Percentiles rank a stretch among this genome's conserved stretches.
phyloP scores from a whole-genome alignment of 2,888 invertebrate species.

The Eurytoma adleriae region DNA sequence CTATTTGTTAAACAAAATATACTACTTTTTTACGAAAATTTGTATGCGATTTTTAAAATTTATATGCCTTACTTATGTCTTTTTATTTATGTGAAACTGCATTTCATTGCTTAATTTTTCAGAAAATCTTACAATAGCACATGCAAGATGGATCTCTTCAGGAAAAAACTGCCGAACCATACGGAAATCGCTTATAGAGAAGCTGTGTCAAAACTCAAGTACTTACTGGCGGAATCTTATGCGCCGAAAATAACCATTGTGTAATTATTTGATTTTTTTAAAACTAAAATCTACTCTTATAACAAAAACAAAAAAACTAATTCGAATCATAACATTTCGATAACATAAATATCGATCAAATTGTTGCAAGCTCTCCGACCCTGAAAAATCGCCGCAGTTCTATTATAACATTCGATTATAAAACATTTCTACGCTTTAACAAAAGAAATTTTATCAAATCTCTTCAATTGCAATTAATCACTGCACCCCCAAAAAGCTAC shows the following conservation, averaged over 20 bases:
- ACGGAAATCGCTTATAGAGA: constrained; percentile 91
- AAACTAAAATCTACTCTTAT: not conserved
- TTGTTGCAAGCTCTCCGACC: no score
- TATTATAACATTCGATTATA: no score
- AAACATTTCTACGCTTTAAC: no score
- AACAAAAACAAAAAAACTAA: not conserved
- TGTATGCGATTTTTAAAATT: no score
- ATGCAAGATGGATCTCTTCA: constrained; percentile 77
- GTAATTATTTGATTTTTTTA: constrained; percentile 26
- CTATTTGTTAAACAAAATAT: not conserved
- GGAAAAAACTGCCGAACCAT: constrained; percentile 84
- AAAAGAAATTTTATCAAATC: no score
- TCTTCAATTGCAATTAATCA: no score
- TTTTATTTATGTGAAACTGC: not conserved
- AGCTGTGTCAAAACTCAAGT: constrained; percentile 87
- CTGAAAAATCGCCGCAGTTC: no score
- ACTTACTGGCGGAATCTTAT: constrained; percentile 87
- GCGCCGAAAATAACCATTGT: constrained; percentile 76
- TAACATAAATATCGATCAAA: no score
- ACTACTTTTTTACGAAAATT: not conserved
- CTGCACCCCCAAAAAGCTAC: no score
- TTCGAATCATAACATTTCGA: no score
- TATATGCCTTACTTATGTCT: not conserved
- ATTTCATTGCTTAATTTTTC: constrained; percentile 40
- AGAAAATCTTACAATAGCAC: constrained; percentile 69